These are phyloP conservation scores for Chymomyza procnemis DNA, from an alignment of 2,888 invertebrate genomes.

Conservation along the genomic window DNA sequence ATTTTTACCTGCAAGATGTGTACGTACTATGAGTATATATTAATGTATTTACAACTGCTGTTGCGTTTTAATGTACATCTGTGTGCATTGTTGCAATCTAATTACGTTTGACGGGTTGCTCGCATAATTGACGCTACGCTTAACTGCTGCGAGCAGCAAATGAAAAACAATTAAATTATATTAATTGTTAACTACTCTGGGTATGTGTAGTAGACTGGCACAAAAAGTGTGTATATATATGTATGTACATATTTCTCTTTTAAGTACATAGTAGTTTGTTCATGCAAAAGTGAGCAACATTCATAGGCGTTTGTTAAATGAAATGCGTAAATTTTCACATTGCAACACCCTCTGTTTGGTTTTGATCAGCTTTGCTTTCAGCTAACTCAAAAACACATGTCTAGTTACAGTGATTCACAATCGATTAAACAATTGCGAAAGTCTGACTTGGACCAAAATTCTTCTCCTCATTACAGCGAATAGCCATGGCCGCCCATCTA, in stretches of 20 bases:
- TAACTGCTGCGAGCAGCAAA: slow-evolving; percentile 35
- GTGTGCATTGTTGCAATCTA: slow-evolving; percentile 38
- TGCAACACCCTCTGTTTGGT: not conserved
- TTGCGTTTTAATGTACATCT: not conserved
- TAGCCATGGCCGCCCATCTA: no score
- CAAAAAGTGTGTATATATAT: slow-evolving; percentile 18
- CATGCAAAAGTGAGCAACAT: not conserved
- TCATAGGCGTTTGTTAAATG: slow-evolving; percentile 15
- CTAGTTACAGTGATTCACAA: not conserved
- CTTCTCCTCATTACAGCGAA: no score
- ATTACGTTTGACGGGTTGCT: slow-evolving; percentile 28
- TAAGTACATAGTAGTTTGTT: not conserved
- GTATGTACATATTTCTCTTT: not conserved
- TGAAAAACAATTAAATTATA: slow-evolving; percentile 70
- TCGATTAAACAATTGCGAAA: no score
- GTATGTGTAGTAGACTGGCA: slow-evolving; percentile 26
- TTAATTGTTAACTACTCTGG: slow-evolving; percentile 51
- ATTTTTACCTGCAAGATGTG: no score
- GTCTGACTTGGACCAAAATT: no score
- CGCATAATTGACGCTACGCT: slow-evolving; percentile 60
- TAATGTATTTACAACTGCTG: not conserved
- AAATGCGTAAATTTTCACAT: slow-evolving; percentile 32
- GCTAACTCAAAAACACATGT: not conserved
- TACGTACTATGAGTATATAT: slow-evolving; percentile 7
- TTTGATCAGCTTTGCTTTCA: not conserved